Percentiles rank a stretch among this genome's conserved stretches.
Evolutionary conservation across 1,140 invertebrate genomes (phyloP).

Genomic region (Triops cancriformis): DNA sequence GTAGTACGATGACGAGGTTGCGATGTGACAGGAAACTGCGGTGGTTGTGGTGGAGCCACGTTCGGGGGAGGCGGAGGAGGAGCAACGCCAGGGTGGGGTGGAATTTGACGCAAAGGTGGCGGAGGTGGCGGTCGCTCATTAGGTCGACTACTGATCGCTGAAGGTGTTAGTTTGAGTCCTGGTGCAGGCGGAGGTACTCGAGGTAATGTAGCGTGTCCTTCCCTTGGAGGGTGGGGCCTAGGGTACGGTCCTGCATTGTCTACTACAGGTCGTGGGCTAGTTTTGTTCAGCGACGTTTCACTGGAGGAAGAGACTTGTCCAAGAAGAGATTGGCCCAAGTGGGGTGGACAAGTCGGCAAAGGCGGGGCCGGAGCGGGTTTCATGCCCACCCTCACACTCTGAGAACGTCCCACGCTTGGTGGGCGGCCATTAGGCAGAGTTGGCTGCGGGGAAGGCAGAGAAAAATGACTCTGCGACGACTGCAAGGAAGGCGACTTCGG

Average conservation of each 20-base stretch:
- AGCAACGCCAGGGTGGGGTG: not conserved
- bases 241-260: not conserved
- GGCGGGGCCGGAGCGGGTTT: not conserved
- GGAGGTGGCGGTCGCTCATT: conserved; percentile 3
- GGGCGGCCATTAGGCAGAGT: not conserved
- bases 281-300: not conserved
- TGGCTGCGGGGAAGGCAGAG: not conserved
- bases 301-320: not conserved
- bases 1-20: not conserved
- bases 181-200: not conserved
- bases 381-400: not conserved
- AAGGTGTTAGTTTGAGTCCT: not conserved
- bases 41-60: not conserved
- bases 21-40: not conserved
- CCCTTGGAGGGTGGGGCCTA: not conserved
- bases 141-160: not conserved
- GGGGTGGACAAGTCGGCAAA: not conserved
- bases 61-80: not conserved
- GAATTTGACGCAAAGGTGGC: conserved; percentile 2
- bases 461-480: not conserved
- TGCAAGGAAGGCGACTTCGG: not conserved
- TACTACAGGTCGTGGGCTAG: not conserved
- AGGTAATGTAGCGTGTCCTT: not conserved
- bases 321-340: not conserved
- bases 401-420: not conserved